phyloP scores from a whole-genome alignment of 2,797 vertebrate genomes.

The Muscicapa striata region DNA sequence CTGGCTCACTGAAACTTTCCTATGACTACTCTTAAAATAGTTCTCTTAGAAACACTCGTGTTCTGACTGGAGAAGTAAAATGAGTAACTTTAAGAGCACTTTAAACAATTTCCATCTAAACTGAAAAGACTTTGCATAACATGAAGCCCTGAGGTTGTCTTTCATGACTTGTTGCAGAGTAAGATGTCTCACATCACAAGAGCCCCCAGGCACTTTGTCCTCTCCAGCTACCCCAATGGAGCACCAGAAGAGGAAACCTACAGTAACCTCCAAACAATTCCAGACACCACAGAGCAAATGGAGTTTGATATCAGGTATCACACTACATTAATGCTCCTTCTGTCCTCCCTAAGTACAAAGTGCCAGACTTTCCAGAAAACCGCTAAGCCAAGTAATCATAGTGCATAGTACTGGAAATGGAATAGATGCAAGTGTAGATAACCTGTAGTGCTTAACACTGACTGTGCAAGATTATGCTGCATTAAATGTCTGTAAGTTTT shows the following conservation, averaged over 20 bases:
- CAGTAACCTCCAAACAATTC: constrained; percentile 15
- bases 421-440: constrained; percentile 31
- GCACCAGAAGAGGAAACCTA: constrained; percentile 31
- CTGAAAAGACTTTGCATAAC: background rate
- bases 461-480: background rate
- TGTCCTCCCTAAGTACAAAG: background rate
- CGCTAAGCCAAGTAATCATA: constrained; percentile 3
- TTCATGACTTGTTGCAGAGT: constrained; percentile 15
- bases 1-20: constrained; percentile 48
- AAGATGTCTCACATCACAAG: constrained; percentile 69
- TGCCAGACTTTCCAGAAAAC: background rate
- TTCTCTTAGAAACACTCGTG: rapidly evolving
- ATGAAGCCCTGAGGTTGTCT: background rate
- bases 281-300: constrained; percentile 61
- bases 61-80: constrained; percentile 8
- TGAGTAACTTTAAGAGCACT: background rate
- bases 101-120: background rate
- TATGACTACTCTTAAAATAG: constrained; percentile 25
- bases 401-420: background rate
- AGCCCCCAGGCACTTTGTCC: constrained; percentile 13
- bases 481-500: background rate
- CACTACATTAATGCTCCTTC: background rate
- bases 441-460: background rate
- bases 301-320: constrained; percentile 73
- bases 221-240: constrained; percentile 35